phyloP scores from a whole-genome alignment of 2,797 vertebrate species.

The Brachymystax lenok region DNA sequence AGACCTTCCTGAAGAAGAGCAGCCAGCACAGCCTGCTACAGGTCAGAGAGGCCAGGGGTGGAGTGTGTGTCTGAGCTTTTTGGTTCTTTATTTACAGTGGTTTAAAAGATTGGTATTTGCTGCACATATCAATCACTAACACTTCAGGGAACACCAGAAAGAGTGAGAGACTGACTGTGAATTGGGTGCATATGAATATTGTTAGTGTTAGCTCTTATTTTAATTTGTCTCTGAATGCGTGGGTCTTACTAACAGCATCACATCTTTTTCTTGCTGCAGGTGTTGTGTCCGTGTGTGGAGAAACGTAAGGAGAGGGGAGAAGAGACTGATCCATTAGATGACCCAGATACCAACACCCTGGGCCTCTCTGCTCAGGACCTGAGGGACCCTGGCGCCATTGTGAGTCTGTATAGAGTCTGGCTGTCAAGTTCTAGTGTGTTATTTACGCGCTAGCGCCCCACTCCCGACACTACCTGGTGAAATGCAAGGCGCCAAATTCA shows the following conservation, averaged over 20 bases:
- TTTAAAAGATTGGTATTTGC: no score
- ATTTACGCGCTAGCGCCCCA: no score
- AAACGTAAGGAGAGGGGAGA: slow-evolving; percentile 69
- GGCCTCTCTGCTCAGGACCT: slow-evolving; percentile 93
- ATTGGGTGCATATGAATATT: no score
- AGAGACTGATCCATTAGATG: slow-evolving; percentile 58
- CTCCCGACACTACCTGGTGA: no score
- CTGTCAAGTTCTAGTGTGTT: neutral
- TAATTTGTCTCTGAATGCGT: slow-evolving; percentile 4
- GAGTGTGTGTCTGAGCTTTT: no score
- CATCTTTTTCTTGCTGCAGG: slow-evolving; percentile 67
- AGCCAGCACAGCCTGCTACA: slow-evolving; percentile 89
- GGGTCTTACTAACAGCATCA: neutral
- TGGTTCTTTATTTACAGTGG: no score
- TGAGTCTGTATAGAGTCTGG: slow-evolving; percentile 65
- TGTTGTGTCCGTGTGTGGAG: slow-evolving; percentile 89
- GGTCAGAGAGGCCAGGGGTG: slow-evolving; percentile 60
- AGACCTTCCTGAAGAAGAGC: slow-evolving; percentile 95
- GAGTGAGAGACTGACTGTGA: no score
- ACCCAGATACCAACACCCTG: slow-evolving; percentile 87
- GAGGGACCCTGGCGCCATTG: slow-evolving; percentile 92
- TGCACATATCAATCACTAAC: no score
- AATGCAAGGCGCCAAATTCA: no score
- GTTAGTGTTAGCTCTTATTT: neutral
- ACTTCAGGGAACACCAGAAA: no score